Evolutionary conservation across 2,888 invertebrate species (phyloP), one percentile per base, ranked within the genome.

Genomic region (Leucozona laternaria): DNA sequence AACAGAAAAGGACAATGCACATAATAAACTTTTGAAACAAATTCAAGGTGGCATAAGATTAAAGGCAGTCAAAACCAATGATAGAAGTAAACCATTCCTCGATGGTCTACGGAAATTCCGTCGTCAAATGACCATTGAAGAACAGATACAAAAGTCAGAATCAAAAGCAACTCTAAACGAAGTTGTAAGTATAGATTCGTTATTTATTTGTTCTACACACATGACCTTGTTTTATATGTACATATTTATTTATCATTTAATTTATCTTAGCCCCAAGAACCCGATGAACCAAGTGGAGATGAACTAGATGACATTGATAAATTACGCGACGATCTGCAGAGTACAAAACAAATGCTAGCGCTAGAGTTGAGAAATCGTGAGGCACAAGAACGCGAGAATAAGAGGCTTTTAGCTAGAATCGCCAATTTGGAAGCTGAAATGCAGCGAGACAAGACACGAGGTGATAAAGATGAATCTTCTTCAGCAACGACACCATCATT

Each of bases 251-350:
- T 31, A 31, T 28, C 31, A 31, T 31, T 31, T 31, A 6, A 5
- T 8, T 31, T 31, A 31, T 7, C 28, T 28, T 22, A 80, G 79
- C 58, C 79, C 45, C 72, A 79, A 72, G 81, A 88, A 48, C 91
- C 94, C n/a, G 95, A 95, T 89, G 95, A 95, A 89, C 95, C 95
- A 75, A 96, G 96, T 89, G 95, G 94, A 17, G 97, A 97, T 91
- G 97, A 97, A 90, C 95, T 97, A 94, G 97, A 98, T 89, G 98
- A 98, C 90, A 97, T 98, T 89, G 98, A 98, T 90, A 97, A 96
- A 91, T 96, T 97, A 20, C 94, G 97, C 89, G 98, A 98, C 91
- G 98, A 98, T 91, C 94, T 98, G 48, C 97, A 98, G 91, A 97
- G 97, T 79, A 97, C 97, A 8, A 98, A 98, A 92, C 97, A 98